Evolutionary conservation across 2,888 invertebrate species (phyloP), one percentile per base, ranked within the genome.

Genomic region (Nymphalis polychloros): DNA sequence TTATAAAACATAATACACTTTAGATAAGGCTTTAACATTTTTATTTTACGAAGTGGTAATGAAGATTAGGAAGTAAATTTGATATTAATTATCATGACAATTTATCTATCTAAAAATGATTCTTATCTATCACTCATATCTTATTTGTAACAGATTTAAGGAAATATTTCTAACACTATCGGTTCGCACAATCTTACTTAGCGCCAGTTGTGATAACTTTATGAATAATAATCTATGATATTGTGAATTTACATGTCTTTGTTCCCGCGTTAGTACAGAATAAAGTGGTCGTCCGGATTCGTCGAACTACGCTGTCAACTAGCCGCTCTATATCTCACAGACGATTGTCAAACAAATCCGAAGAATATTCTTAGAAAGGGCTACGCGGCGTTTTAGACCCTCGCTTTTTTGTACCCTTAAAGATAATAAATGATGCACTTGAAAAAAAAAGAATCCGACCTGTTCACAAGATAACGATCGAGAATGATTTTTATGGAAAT

Each of bases 351-450:
- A 90, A 92, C 88, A 87, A 88, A 90, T 86, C 86, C 82, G 81
- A 84, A 80, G 78, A 78, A 84, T 83, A 83, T 92, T 92, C 92
- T 88, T 86, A 87, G 92, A 92, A 92, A 84, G 91, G 87, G 81
- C 86, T 81, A 82, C 80, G 92, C 92, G 91, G 91, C 90, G 89
- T 92, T 90, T 90, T 90, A 84, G 88, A 84, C 85, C 89, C 85
- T 81, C 79, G 73, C 72, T 80, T 90, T 91, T 90, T 92, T 91
- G 87, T 90, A 81, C 84, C 83, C 82, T 85, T 85, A 87, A 87
- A 90, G 88, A 92, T 92, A 92, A 92, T 92, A 92, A 92, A 92
- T 91, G 91, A 92, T 89, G 88, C 86, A 83, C 86, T 85, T 84
- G 69, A 79, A 81, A 87, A 89, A 89, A 91, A 92, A 91, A 86